A percentile compares a stretch with the other conserved stretches of the same genome.
Evolutionary conservation across 2,113 vertebrate genomes (phyloP).

Genomic region (Alaudala cheleensis): DNA sequence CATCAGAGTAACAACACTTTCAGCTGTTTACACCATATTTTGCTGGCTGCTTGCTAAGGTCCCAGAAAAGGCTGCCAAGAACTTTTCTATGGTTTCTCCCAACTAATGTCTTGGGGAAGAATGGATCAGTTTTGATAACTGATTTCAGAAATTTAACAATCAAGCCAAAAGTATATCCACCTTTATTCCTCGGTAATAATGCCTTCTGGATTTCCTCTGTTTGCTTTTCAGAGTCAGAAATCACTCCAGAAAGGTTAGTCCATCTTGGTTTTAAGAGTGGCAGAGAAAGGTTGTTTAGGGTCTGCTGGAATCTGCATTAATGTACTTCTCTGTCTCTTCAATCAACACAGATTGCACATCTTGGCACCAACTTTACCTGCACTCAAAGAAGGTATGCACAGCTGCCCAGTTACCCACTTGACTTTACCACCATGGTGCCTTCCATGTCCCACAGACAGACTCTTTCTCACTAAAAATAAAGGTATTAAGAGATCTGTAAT

Average conservation of each 20-base stretch:
- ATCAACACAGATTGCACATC: background rate
- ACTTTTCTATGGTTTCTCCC: background rate
- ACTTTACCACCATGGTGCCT: background rate
- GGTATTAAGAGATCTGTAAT: background rate
- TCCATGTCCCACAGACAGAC: background rate
- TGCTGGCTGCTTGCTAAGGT: background rate
- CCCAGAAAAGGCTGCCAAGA: background rate
- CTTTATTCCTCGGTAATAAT: background rate
- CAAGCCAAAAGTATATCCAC: background rate
- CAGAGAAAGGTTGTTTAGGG: slow-evolving; percentile 21
- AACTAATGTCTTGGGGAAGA: background rate
- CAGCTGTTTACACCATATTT: background rate
- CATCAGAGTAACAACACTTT: background rate
- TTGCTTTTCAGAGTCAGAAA: slow-evolving; percentile 42
- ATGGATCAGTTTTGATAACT: background rate
- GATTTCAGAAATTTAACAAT: background rate
- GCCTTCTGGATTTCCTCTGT: background rate
- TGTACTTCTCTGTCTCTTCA: slow-evolving; percentile 35
- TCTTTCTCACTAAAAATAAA: background rate
- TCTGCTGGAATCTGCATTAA: slow-evolving; percentile 38
- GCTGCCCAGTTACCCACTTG: background rate
- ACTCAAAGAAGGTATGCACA: background rate
- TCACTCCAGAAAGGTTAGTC: slow-evolving; percentile 27
- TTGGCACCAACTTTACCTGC: slow-evolving; percentile 21
- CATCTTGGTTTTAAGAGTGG: background rate